Evolutionary conservation across 2,797 vertebrate species (phyloP).

Genomic region (Psittacula echo): DNA sequence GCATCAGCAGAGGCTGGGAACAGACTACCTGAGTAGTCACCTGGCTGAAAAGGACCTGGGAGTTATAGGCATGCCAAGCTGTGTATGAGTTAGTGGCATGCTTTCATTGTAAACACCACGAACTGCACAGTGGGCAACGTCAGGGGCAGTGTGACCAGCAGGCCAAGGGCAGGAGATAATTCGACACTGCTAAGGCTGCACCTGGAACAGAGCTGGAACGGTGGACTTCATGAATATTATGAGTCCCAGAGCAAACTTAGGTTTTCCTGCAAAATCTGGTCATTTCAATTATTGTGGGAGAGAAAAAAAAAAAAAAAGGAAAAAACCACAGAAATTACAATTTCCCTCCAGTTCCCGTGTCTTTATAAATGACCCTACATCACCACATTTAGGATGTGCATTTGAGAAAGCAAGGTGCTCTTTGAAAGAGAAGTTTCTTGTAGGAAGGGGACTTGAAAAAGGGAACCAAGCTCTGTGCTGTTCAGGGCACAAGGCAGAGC

Average conservation of each 20-base stretch:
- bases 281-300: background rate
- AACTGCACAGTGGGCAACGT: background rate
- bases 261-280: background rate
- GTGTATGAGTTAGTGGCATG: fast-evolving
- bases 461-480: background rate
- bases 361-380: background rate
- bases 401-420: background rate
- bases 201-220: background rate
- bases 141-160: background rate
- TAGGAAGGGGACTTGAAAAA: background rate
- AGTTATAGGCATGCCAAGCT: background rate
- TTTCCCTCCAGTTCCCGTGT: background rate
- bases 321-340: background rate
- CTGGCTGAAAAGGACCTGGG: background rate
- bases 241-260: background rate
- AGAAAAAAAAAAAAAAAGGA: background rate
- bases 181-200: background rate
- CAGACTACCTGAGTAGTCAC: background rate
- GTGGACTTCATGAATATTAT: background rate
- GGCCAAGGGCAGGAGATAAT: background rate
- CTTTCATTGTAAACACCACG: background rate
- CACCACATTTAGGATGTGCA: background rate
- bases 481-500: background rate
- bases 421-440: background rate
- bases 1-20: background rate